Evolutionary conservation across 2,113 vertebrate species (phyloP), one percentile per base, ranked within the genome.

Genomic region (Erythrolamprus reginae): DNA sequence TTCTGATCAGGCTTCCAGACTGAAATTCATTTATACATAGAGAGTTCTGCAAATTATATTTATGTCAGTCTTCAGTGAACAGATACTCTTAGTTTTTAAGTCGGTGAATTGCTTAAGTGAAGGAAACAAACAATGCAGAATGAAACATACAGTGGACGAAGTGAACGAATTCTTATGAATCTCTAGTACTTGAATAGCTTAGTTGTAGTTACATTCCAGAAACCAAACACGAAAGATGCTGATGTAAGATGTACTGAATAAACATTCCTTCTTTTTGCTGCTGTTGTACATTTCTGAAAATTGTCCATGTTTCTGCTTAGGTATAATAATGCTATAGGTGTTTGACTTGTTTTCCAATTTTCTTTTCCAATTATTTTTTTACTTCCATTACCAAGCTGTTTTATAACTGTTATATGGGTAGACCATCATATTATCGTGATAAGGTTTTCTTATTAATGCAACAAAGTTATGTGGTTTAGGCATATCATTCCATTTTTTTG

Each of bases 21-120:
- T 91, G 92, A 95, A 96, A 92, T 91, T 92, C 92, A 96, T 92
- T 56, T 50, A 51, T 94, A 95, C 95, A 92, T 94, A 89, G 92
- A 95, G 88, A 89, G 88, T 47, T 94, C 95, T 90, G 55, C 17
- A 50, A 61, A 89, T 94, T 90, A 48, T 17, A 89, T 52, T 77
- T 89, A 1, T 21, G 42, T 33, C 45, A 82, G 10, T n/a, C 45
- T 24, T 84, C 82, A 33, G 8, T 58, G 82, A 89, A 4, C 19
- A 26, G 85, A 33, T 94, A 91, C 89, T 91, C 3, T 86, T 88
- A 4, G 3, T 85, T 48, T 48, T 89, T 85, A 91, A 91, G 91
- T 87, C 89, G 51, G 83, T 91, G 23, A 56, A 13, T 58, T 93
- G 90, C 86, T 90, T 45, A 38, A 91, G 91, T 3, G 4, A 70